These are phyloP conservation scores for Centrocercus urophasianus DNA, from an alignment of 2,113 vertebrate genomes.

Conservation along the genomic window DNA sequence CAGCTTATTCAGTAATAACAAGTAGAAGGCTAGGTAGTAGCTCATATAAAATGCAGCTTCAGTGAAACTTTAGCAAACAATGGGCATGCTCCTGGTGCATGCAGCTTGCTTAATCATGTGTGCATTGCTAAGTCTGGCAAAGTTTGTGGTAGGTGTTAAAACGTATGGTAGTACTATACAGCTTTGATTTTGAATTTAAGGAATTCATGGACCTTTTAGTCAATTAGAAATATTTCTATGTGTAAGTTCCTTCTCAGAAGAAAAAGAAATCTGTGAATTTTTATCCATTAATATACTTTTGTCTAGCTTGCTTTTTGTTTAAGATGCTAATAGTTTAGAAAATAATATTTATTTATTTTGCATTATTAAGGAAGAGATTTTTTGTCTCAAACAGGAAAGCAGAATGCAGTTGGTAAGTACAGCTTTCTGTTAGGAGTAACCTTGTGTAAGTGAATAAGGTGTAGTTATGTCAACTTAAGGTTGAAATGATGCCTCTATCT, in stretches of 20 bases:
- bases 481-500: not conserved
- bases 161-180: not conserved
- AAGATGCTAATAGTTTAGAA: not conserved
- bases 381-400: slow-evolving; percentile 80
- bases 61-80: not conserved
- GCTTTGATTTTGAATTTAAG: not conserved
- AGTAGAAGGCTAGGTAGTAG: not conserved
- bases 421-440: not conserved
- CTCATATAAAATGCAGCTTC: not conserved
- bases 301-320: not conserved
- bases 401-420: slow-evolving; percentile 89
- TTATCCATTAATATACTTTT: not conserved
- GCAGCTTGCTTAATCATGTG: not conserved
- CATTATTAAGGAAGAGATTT: slow-evolving; percentile 86
- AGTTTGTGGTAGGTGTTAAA: not conserved
- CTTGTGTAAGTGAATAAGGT: not conserved
- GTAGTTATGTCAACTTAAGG: not conserved
- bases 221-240: not conserved
- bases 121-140: not conserved
- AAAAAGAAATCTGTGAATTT: not conserved
- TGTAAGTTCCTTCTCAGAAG: not conserved
- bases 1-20: not conserved
- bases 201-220: not conserved
- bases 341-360: slow-evolving; percentile 40
- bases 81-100: not conserved